Percentiles rank a stretch among this genome's conserved stretches.
phyloP scores from a whole-genome alignment of 1,140 invertebrate genomes.

The Drosophila nigrodunni region DNA sequence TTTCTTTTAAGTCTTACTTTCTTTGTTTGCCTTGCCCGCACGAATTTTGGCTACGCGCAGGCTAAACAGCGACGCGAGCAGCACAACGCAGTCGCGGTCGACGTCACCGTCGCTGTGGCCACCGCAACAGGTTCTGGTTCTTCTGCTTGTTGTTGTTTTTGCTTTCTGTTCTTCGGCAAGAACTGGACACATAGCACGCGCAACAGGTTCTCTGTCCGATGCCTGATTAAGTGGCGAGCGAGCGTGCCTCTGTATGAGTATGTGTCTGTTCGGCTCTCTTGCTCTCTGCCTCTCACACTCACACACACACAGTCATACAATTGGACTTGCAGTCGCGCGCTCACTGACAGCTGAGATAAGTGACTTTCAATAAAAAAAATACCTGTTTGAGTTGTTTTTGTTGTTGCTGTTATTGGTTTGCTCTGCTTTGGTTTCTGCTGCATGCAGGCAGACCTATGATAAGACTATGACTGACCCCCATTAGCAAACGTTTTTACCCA shows the following conservation, averaged over 20 bases:
- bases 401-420: slow-evolving; percentile 43
- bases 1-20: slow-evolving; percentile 62
- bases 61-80: slow-evolving; percentile 40
- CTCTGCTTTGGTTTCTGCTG: slow-evolving; percentile 41
- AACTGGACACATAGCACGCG: slow-evolving; percentile 70
- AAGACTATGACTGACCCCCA: slow-evolving; percentile 67
- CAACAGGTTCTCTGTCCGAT: slow-evolving; percentile 74
- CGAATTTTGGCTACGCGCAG: slow-evolving; percentile 64
- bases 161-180: slow-evolving; percentile 54
- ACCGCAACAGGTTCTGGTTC: slow-evolving; percentile 79
- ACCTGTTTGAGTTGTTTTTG: slow-evolving; percentile 63
- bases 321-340: slow-evolving; percentile 33
- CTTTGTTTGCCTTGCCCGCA: slow-evolving; percentile 69
- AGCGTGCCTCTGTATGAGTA: neutral
- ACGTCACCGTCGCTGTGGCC: slow-evolving; percentile 58
- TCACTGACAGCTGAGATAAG: slow-evolving; percentile 69
- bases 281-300: slow-evolving; percentile 31
- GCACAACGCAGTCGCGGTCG: slow-evolving; percentile 43
- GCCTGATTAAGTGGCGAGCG: slow-evolving; percentile 41
- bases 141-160: slow-evolving; percentile 30
- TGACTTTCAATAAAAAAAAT: slow-evolving; percentile 74
- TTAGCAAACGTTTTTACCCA: slow-evolving; percentile 58
- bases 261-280: slow-evolving; percentile 23
- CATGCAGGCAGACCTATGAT: slow-evolving; percentile 48
- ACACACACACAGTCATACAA: slow-evolving; percentile 12